phyloP scores from a whole-genome alignment of 2,888 invertebrate species.

The Acrobasis consociella region DNA sequence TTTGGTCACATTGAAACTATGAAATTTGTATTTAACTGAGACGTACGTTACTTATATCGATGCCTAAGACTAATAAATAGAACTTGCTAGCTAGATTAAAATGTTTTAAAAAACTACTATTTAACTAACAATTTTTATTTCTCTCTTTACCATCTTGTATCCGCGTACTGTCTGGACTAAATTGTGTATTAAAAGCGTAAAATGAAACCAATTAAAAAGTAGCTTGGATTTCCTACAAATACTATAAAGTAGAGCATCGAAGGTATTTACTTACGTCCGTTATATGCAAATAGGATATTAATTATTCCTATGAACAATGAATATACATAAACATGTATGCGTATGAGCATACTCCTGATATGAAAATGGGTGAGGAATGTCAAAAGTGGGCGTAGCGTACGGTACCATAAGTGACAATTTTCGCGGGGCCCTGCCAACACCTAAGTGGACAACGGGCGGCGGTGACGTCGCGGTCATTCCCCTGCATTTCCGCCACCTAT shows the following conservation, averaged over 20 bases:
- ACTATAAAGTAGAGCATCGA: neutral
- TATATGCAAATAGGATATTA: neutral
- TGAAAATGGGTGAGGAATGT: constrained; percentile 1
- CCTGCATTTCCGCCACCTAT: constrained; percentile 57
- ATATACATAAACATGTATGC: neutral
- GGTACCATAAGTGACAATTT: constrained; percentile 48
- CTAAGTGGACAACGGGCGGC: constrained; percentile 36
- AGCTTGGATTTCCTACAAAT: too few species aligned
- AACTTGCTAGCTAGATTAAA: too few species aligned
- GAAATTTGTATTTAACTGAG: too few species aligned
- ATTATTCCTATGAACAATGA: neutral
- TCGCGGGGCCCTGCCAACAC: constrained; percentile 45
- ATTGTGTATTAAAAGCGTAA: too few species aligned
- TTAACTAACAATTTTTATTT: too few species aligned
- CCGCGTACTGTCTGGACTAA: too few species aligned
- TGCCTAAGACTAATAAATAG: too few species aligned
- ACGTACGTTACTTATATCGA: too few species aligned
- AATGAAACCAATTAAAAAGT: too few species aligned
- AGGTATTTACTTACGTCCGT: neutral
- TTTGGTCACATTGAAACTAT: neutral
- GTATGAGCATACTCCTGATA: neutral
- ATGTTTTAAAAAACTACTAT: too few species aligned
- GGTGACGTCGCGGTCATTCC: constrained; percentile 55
- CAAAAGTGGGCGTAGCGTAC: constrained; percentile 23
- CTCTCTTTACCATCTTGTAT: too few species aligned